Evolutionary conservation across 1,140 invertebrate species (phyloP), one percentile per base, ranked within the genome.

Genomic region (Drosophila willistoni): DNA sequence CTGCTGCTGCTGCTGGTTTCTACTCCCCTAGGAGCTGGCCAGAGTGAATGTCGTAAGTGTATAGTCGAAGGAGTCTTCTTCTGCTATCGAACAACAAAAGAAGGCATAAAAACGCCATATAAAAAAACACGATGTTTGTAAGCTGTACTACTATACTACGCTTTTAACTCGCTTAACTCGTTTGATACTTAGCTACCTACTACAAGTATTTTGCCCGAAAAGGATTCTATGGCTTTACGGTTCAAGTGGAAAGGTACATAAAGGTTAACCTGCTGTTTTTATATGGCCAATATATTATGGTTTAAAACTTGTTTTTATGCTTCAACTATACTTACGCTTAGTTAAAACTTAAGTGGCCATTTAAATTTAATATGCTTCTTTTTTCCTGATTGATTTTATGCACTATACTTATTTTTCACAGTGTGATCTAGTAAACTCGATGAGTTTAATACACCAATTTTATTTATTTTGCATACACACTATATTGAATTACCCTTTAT

Each of bases 51-150:
- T 51, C 44, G 17, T 51, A 51, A 51, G 44, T 51, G 44, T 51
- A 4, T 51, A 51, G 44, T 22, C 17, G 7, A 22, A 51, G 44
- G 82, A 85, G 70, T 85, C 86, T 65, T 65, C 44, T 51, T 51
- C 17, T 51, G 9, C 7, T 51, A 51, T 22, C 17, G 42, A 61
- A 34, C 56, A 85, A 87, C 83, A 81, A 76, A 77, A 51, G 83
- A 81, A 82, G 73, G 73, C 71, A 85, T 86, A 85, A 85, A 83
- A 85, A 81, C 65, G 77, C 64, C 77, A 80, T 77, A 77, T 77
- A 77, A 77, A 85, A 29, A 84, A 75, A 72, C 56, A 71, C 56
- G 60, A 76, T 77, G 73, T 77, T 29, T 77, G 73, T 74, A 76
- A 76, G 66, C 73, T 70, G 61, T 55, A 73, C 65, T 64, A 29